Evolutionary conservation across 53 echinoderm and acorn worm species (phyloP), one percentile per base, ranked within the genome.

Genomic region (Zoroaster sp.): DNA sequence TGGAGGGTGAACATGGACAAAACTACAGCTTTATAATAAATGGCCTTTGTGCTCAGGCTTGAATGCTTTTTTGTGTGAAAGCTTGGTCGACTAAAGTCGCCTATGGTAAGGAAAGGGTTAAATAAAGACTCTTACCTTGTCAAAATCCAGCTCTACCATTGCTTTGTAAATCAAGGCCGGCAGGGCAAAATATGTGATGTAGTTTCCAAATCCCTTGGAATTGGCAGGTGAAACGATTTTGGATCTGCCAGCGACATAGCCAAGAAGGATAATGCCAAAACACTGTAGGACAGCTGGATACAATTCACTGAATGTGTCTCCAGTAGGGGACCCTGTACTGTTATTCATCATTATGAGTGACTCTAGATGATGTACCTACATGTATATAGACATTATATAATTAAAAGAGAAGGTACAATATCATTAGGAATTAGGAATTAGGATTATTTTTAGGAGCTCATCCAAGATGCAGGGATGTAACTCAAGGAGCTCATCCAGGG

Each of bases 161-260:
- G 95, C 89, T 70, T 97, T 95, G 82, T 95, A 93, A 40, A 97
- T 79, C 71, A 97, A 69, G 0, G 97, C 97, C 1, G 97, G 97
- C 5, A 97, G 87, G 10, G 97, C 97, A 33, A 97, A 93, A 72
- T 95, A 93, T 17, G 95, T 89, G 38, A 97, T 87, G 71, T 93
- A 97, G 43, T 77, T 89, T 34, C 95, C 92, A 13, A 97, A 83
- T 1, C 97, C 97, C 35, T 88, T 78, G 6, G 93, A 67, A 74
- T 97, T 93, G n/a, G 93, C 80, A 4, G 91, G 83, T 15, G 92
- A 83, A 5, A 97, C 77, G 32, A 95, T 37, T 6, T 66, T 77
- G 47, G 80, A 85, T 38, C 92, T 88, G 14, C 97, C 92, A 18
- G 95, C 88, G 1, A 93, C 32, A 75, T 97, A 97, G 13, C 97